A percentile compares a stretch with the other conserved stretches of the same genome.
Evolutionary conservation across 2,113 vertebrate genomes (phyloP).

Genomic region (Ranitomeya imitator): DNA sequence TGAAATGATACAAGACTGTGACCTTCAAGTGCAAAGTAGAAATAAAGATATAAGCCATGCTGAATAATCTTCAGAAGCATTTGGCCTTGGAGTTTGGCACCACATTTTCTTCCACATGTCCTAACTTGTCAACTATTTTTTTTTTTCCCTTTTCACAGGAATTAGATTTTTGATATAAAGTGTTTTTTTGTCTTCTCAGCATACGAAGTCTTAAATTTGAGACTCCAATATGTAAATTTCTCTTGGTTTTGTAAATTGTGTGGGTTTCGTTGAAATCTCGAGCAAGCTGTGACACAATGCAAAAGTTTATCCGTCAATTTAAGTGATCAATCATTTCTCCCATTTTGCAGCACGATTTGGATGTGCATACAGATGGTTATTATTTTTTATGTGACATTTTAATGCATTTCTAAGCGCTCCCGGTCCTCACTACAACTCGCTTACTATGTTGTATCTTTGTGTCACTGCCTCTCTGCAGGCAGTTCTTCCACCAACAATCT

Average conservation of each 20-base stretch:
- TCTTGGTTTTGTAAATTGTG: conserved; percentile 7
- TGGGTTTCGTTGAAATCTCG: conserved; percentile 18
- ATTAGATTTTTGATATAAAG: conserved; percentile 2
- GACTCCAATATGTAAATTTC: not conserved
- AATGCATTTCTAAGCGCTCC: not conserved
- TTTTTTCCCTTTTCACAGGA: not conserved
- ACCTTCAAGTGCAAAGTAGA: not conserved
- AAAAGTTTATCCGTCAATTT: not conserved
- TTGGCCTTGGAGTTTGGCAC: not conserved
- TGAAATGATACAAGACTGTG: not conserved
- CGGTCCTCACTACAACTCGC: not conserved
- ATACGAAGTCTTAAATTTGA: not conserved
- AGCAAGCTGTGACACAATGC: not conserved
- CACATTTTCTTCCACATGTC: not conserved
- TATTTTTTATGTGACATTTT: not conserved
- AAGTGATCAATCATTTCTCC: not conserved
- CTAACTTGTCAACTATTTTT: not conserved
- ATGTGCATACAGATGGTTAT: not conserved
- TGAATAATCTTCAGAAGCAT: not conserved
- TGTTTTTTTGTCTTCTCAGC: not conserved
- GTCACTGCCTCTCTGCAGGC: not conserved
- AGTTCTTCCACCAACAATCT: not conserved
- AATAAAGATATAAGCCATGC: not conserved
- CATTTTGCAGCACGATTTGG: not conserved
- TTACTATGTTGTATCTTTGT: not conserved